Evolutionary conservation across 2,113 vertebrate species (phyloP), one percentile per base, ranked within the genome.

Genomic region (Nothobranchius kuhntae): DNA sequence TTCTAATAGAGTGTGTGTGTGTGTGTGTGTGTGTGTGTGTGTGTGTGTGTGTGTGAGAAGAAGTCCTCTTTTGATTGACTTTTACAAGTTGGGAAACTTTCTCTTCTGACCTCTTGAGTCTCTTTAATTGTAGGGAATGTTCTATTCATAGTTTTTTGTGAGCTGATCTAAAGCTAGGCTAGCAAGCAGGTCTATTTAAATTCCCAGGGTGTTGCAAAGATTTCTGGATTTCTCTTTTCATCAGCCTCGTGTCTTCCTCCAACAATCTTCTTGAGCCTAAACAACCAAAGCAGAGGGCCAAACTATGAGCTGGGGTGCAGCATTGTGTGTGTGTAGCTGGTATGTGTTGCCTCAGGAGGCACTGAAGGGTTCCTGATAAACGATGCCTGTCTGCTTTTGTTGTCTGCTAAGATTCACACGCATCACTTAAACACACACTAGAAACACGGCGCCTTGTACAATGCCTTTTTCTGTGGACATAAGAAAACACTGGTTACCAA

Each of bases 21-120:
- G 40, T 82, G 61, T 52, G 80, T 73, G 15, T 46, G 10, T 26
- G 61, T 30, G 64, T 83, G 69, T 70, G 69, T 26, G 13, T 75
- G 15, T 59, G 54, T n/a, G 35, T 60, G 55, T 63, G 17, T 52
- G 42, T 21, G 5, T 15, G 26, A 13, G 21, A 13, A 0, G 46
- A 44, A 64, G 50, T n/a, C 45, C 10, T 63, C 40, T 47, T 40
- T 48, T 71, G 30, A 74, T 54, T 75, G 70, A 76, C 78, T 76
- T 60, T 81, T 74, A 80, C n/a, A 67, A 65, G 53, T 38, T 79
- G 55, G 57, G 67, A 78, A 81, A 61, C 35, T 35, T 68, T 86
- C 65, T 80, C 65, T 50, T 60, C 48, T 80, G 53, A 78, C 75
- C 77, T 72, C 50, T 42, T 62, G 36, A 65, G 50, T 61, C 50